phyloP scores from a whole-genome alignment of 2,888 invertebrate species.

The Rosalia funebris region DNA sequence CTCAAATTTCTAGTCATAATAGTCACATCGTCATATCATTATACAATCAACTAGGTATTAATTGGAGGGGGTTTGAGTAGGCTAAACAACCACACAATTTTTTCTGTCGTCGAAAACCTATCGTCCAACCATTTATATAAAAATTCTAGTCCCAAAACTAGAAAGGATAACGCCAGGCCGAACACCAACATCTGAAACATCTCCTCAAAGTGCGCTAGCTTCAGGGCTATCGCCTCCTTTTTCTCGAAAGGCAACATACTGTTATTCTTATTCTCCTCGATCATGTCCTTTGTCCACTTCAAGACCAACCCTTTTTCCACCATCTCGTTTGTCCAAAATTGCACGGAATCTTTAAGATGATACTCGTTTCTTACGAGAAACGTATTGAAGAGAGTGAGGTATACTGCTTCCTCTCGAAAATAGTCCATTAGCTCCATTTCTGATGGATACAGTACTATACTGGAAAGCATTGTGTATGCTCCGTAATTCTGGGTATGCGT shows the following conservation, averaged over 20 bases:
- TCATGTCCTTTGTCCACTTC: conserved; percentile 44
- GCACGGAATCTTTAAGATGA: conserved; percentile 34
- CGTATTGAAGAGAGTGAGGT: conserved; percentile 36
- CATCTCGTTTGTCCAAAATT: conserved; percentile 43
- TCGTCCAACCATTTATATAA: conserved; percentile 27
- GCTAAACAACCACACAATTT: conserved; percentile 11
- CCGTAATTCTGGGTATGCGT: conserved; percentile 11
- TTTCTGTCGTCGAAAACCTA: conserved; percentile 10
- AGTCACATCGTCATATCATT: too few relatives aligned
- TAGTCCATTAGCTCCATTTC: conserved; percentile 20
- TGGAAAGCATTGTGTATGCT: conserved; percentile 18
- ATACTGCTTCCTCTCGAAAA: neutral
- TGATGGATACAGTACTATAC: conserved; percentile 8
- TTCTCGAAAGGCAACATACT: conserved; percentile 15
- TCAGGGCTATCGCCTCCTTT: conserved; percentile 27
- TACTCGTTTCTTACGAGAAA: conserved; percentile 38
- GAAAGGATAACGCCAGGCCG: conserved; percentile 29
- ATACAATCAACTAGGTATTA: neutral
- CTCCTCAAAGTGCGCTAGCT: conserved; percentile 43
- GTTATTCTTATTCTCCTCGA: conserved; percentile 22
- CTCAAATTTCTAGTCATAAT: too few relatives aligned
- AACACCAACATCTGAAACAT: conserved; percentile 35
- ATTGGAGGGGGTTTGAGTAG: conserved; percentile 12
- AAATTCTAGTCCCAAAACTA: conserved; percentile 36
- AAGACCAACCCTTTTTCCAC: conserved; percentile 42